Conservation (phyloP, 2,113 vertebrate genomes). For the Buteo buteo region DNA sequence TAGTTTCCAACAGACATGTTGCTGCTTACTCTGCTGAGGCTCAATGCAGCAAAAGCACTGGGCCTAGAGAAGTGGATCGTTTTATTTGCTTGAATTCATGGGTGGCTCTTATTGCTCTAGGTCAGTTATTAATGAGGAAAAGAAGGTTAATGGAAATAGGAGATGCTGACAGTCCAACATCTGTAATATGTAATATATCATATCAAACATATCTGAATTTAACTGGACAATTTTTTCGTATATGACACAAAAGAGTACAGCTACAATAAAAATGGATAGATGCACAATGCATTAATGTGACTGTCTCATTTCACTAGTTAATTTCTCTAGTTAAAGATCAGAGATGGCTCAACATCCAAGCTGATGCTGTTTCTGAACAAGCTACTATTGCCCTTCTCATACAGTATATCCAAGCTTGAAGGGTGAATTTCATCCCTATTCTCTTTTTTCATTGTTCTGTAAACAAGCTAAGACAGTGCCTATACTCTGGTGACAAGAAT, state of each 20-base stretch:
- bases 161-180: not conserved
- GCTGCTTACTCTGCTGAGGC: not conserved
- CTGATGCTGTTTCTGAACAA: not conserved
- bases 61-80: not conserved
- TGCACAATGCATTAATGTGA: not conserved
- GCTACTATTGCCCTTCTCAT: not conserved
- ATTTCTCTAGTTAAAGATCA: not conserved
- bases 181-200: not conserved
- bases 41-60: not conserved
- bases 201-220: not conserved
- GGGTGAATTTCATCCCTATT: not conserved
- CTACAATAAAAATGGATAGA: not conserved
- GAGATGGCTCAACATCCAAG: not conserved
- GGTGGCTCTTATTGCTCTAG: not conserved
- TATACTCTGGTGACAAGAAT: not conserved
- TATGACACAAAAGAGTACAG: not conserved
- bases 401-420: not conserved
- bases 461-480: not conserved
- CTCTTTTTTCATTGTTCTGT: not conserved
- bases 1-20: not conserved
- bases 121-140: constrained; percentile 2
- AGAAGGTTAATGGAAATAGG: not conserved
- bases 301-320: not conserved
- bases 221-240: not conserved
- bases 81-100: not conserved